phyloP scores from a whole-genome alignment of 2,888 invertebrate species.

The Gastrophysa polygoni region DNA sequence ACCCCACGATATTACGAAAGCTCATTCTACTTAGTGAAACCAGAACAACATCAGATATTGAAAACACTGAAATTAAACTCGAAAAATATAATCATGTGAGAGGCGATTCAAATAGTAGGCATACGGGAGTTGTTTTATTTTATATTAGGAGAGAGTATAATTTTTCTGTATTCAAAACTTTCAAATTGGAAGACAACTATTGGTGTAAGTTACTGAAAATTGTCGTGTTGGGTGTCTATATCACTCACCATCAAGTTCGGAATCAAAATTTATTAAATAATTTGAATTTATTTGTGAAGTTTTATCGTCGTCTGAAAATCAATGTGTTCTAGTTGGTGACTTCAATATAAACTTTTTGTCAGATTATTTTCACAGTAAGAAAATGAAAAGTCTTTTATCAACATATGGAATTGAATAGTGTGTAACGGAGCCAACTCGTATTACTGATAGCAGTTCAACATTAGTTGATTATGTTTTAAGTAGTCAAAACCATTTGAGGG shows the following conservation, averaged over 20 bases:
- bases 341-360: slow-evolving; percentile 11
- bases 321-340: slow-evolving; percentile 8
- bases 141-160: neutral
- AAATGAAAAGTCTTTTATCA: slow-evolving; percentile 15
- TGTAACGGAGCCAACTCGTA: slow-evolving; percentile 11
- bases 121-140: neutral
- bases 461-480: slow-evolving; percentile 6
- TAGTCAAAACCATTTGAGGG: slow-evolving; percentile 9
- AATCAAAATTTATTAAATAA: slow-evolving; percentile 7
- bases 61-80: slow-evolving; percentile 2
- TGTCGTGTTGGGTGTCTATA: slow-evolving; percentile 4
- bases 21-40: slow-evolving; percentile 2
- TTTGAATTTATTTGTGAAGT: slow-evolving; percentile 12
- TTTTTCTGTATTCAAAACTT: neutral
- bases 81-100: neutral
- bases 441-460: neutral
- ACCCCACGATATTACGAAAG: too few relatives aligned
- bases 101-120: neutral
- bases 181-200: neutral
- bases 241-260: slow-evolving; percentile 7
- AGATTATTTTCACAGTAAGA: slow-evolving; percentile 12
- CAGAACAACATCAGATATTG: slow-evolving; percentile 4
- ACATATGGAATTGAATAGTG: slow-evolving; percentile 13
- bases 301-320: slow-evolving; percentile 5
- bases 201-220: slow-evolving; percentile 5